phyloP scores from a whole-genome alignment of 2,797 vertebrate genomes.

The Numenius phaeopus region DNA sequence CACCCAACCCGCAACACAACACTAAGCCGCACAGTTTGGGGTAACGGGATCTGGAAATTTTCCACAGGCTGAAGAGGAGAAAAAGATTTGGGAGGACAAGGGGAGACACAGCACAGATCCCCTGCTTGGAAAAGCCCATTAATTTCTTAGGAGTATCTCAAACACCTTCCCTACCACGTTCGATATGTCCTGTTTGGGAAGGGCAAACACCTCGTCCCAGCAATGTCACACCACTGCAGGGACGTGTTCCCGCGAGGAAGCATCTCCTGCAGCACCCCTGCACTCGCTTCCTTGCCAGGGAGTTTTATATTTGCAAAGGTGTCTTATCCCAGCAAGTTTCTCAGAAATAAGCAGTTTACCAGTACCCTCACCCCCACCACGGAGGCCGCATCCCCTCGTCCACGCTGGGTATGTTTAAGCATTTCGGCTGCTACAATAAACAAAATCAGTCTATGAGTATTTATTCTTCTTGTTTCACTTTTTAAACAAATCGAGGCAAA shows the following conservation, averaged over 20 bases:
- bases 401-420: neutral
- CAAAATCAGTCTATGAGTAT: neutral
- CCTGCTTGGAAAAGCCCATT: neutral
- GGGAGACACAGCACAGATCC: no score
- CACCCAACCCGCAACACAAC: neutral
- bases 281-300: accelerated
- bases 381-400: neutral
- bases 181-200: neutral
- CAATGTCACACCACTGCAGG: accelerated
- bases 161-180: neutral
- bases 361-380: neutral
- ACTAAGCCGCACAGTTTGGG: neutral
- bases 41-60: neutral
- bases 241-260: accelerated
- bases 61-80: neutral
- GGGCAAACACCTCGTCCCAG: neutral
- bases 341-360: neutral
- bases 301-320: neutral
- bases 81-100: neutral
- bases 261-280: neutral
- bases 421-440: neutral
- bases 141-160: neutral
- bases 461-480: neutral
- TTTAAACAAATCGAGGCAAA: neutral
- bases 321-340: neutral